These are phyloP conservation scores for Frankliniella fusca DNA, from an alignment of 2,888 invertebrate genomes.

Conservation along the genomic window DNA sequence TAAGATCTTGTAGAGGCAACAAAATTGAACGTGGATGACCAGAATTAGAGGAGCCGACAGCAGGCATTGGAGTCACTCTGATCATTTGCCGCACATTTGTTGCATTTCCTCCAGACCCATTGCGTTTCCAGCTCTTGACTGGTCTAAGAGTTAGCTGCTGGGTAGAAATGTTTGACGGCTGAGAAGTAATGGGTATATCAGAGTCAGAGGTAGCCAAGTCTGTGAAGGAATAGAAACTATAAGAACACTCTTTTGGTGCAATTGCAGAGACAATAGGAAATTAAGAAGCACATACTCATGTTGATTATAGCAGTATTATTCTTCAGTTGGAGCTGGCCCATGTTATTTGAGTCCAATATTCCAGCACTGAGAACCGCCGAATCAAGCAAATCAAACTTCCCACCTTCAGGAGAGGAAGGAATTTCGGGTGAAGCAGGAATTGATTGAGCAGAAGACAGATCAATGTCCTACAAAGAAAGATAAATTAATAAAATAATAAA, in stretches of 20 bases:
- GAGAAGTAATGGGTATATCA: not conserved
- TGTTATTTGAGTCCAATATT: conserved; percentile 35
- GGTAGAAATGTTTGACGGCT: not conserved
- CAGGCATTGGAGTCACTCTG: conserved; percentile 27
- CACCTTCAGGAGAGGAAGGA: not conserved
- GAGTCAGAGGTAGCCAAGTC: not conserved
- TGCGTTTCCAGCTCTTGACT: conserved; percentile 1
- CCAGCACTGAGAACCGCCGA: conserved; percentile 7
- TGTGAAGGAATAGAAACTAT: not conserved
- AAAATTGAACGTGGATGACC: conserved; percentile 60
- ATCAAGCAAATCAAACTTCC: not conserved
- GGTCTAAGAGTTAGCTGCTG: not conserved
- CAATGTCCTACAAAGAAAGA: not conserved
- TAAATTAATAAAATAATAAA: not conserved
- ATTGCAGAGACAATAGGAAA: not conserved
- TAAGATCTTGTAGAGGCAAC: conserved; percentile 64
- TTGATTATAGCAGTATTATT: conserved; percentile 38
- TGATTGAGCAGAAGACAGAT: not conserved
- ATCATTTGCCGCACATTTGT: conserved; percentile 27
- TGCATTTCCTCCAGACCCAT: not conserved
- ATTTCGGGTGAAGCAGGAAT: not conserved
- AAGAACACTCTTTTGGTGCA: not conserved
- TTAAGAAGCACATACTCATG: conserved; percentile 36
- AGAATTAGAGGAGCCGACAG: not conserved
- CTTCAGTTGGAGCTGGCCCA: conserved; percentile 37